phyloP scores from a whole-genome alignment of 2,113 vertebrate genomes.

The Rhea pennata region DNA sequence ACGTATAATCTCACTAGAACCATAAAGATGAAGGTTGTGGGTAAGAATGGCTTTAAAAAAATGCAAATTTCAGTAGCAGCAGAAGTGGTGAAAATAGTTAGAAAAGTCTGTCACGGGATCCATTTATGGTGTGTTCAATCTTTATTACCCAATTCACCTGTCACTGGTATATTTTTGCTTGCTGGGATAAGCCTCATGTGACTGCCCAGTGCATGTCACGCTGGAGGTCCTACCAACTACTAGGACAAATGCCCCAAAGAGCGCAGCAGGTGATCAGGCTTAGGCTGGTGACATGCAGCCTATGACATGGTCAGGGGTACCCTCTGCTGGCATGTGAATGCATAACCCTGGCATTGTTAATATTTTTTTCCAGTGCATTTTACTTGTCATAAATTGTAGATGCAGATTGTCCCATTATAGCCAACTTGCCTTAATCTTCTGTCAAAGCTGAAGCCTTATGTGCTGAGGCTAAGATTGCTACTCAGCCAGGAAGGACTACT shows the following conservation, averaged over 20 bases:
- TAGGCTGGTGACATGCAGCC: not conserved
- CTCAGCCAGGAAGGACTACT: not conserved
- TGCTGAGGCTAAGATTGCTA: not conserved
- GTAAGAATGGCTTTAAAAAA: constrained; percentile 79
- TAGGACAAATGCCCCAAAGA: not conserved
- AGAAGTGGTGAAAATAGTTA: not conserved
- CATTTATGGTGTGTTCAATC: not conserved
- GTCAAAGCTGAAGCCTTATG: not conserved
- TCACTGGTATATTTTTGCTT: not conserved
- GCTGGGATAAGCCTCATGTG: not conserved
- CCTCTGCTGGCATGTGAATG: constrained; percentile 60
- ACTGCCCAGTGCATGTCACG: not conserved
- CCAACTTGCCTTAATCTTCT: not conserved
- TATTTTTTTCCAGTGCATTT: not conserved
- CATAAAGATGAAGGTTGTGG: constrained; percentile 82
- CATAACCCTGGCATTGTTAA: not conserved
- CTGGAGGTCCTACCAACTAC: not conserved
- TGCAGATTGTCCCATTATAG: not conserved
- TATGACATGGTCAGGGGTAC: constrained; percentile 26
- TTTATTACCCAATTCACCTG: not conserved
- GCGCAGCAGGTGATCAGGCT: not conserved
- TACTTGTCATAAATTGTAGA: accelerated
- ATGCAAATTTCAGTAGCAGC: not conserved
- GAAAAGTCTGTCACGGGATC: not conserved
- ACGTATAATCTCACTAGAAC: constrained; percentile 83